A percentile compares a stretch with the other conserved stretches of the same genome.
phyloP scores from a whole-genome alignment of 1,140 invertebrate genomes.

The Cherax quadricarinatus region DNA sequence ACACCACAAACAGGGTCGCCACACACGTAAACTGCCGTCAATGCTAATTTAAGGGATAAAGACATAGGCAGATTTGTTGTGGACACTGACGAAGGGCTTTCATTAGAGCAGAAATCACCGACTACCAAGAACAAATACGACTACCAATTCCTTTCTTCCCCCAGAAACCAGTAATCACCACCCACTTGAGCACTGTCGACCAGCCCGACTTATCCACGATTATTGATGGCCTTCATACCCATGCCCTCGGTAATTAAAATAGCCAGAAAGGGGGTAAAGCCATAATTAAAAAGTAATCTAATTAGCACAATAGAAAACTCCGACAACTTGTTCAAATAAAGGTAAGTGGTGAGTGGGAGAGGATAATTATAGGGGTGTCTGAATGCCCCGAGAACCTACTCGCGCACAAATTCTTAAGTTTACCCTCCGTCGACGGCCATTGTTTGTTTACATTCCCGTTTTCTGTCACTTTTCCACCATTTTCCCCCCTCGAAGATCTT shows the following conservation, averaged over 20 bases:
- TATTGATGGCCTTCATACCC: conserved; percentile 33
- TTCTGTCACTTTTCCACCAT: too few relatives aligned
- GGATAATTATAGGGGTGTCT: conserved; percentile 27
- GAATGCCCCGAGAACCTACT: too few relatives aligned
- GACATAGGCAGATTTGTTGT: background rate
- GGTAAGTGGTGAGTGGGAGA: conserved; percentile 15
- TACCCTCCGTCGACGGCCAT: too few relatives aligned
- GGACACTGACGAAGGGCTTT: conserved; percentile 15
- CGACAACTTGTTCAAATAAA: conserved; percentile 61
- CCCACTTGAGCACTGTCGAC: background rate
- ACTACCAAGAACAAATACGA: conserved; percentile 26
- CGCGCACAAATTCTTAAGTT: too few relatives aligned
- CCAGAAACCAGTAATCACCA: background rate
- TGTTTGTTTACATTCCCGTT: too few relatives aligned
- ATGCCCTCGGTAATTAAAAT: conserved; percentile 33
- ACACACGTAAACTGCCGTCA: too few relatives aligned
- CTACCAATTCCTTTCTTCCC: conserved; percentile 10
- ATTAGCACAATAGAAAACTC: conserved; percentile 56
- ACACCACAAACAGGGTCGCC: too few relatives aligned
- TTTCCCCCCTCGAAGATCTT: too few relatives aligned
- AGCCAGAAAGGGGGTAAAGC: conserved; percentile 3
- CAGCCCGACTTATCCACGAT: background rate
- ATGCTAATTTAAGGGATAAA: background rate
- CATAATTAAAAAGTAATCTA: conserved; percentile 61
- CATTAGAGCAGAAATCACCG: conserved; percentile 14